Conservation (phyloP, 2,113 vertebrate genomes). For the Callopanchax toddi region DNA sequence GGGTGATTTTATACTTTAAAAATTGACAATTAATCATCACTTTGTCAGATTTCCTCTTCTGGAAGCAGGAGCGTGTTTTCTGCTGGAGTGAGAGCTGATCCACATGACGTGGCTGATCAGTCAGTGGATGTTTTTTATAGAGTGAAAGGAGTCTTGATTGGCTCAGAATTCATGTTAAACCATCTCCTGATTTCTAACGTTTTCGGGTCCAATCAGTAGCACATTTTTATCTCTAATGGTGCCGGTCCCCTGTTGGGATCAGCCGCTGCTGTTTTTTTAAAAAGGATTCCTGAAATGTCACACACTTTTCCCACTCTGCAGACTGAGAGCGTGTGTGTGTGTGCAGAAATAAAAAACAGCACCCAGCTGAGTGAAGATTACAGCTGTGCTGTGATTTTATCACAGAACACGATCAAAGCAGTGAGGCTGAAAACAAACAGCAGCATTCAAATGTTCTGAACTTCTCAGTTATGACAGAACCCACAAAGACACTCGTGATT, state of each 20-base stretch:
- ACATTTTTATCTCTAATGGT: slow-evolving; percentile 1
- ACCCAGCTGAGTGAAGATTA: slow-evolving; percentile 6
- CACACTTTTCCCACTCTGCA: background rate
- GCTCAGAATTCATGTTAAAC: background rate
- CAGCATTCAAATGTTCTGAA: slow-evolving; percentile 17
- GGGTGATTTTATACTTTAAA: background rate
- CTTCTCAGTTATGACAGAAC: slow-evolving; percentile 10
- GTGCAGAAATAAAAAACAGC: slow-evolving; percentile 2
- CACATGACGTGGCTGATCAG: background rate
- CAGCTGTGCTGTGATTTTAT: slow-evolving; percentile 6
- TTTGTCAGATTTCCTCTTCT: background rate
- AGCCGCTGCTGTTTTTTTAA: background rate
- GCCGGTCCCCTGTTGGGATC: background rate
- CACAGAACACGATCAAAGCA: slow-evolving; percentile 12
- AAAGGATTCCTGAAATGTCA: background rate
- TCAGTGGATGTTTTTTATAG: slow-evolving; percentile 1
- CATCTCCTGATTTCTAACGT: background rate
- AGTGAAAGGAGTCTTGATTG: background rate
- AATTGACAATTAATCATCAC: background rate
- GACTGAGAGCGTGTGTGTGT: background rate
- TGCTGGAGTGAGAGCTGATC: background rate
- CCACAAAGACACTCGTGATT: background rate
- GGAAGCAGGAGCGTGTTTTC: slow-evolving; percentile 5
- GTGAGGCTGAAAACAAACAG: slow-evolving; percentile 8
- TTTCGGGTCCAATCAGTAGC: slow-evolving; percentile 14